Evolutionary conservation across 2,888 invertebrate species (phyloP), one percentile per base, ranked within the genome.

Genomic region (Nemotelus nigrinus): DNA sequence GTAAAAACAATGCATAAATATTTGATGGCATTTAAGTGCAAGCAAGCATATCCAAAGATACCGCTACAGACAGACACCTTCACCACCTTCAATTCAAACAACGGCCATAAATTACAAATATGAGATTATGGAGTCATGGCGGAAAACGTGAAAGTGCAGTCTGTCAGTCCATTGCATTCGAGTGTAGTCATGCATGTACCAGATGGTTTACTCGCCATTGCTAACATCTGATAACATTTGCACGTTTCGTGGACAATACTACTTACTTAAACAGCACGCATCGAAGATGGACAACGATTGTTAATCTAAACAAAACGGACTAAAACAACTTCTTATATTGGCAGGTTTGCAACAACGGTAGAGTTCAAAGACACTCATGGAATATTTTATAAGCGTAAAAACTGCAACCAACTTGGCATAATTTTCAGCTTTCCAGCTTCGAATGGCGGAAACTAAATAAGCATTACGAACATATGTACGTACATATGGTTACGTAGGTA

Each of bases 111-210:
- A 72, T 72, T 48, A 7, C 2, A 57, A 47, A 25, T 60, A 45
- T 60, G 60, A 47, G 45, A 10, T 72, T 47, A 60, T 4, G 60
- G 44, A 60, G 72, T 72, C 72, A 72, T 58, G 72, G 72, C 44
- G n/a, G 58, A 72, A 25, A 60, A 72, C 72, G 72, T 72, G 72
- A 72, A 58, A 72, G 47, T 72, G 47, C 72, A 72, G 41, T 41
- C 47, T 58, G 60, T 25, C 25, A 25, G 25, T n/a, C 44, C 57
- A 70, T 41, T 67, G 48, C 47, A 45, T 67, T 25, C 47, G 48
- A 3, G 47, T 39, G 53, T 53, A 6, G 7, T 39, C 53, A 39
- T 10, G n/a, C 67, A 25, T 25, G 25, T 25, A 48, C 48, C 53
- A 25, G 25, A 25, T 25, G 25, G 25, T 25, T 25, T 25, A 25